Evolutionary conservation across 2,113 vertebrate species (phyloP).

Genomic region (Cyprinus carpio): DNA sequence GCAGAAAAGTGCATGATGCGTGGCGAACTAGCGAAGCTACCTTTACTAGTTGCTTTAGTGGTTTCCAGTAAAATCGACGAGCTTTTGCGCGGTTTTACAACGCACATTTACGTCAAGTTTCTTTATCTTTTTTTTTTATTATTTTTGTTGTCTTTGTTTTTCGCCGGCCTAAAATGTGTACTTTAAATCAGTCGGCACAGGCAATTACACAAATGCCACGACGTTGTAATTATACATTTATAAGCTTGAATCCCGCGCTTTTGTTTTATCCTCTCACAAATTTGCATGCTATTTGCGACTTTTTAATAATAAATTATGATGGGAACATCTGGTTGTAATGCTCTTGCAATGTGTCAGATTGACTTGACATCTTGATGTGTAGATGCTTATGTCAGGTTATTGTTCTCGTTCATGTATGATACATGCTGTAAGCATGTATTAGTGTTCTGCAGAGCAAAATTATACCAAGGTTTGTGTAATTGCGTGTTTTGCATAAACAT

Average conservation of each 20-base stretch:
- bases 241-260: background rate
- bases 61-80: background rate
- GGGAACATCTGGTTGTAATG: conserved; percentile 7
- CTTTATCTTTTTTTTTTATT: background rate
- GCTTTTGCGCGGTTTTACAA: background rate
- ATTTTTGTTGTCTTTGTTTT: background rate
- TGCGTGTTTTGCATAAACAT: background rate
- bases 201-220: background rate
- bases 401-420: background rate
- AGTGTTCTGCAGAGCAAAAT: background rate
- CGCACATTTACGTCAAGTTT: background rate
- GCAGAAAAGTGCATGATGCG: conserved; percentile 56
- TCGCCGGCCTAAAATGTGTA: background rate
- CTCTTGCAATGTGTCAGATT: conserved; percentile 9
- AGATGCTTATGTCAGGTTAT: background rate
- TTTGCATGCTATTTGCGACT: background rate
- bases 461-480: background rate
- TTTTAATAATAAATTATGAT: background rate
- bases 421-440: background rate
- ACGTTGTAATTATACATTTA: background rate
- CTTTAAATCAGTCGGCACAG: background rate
- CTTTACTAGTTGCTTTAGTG: conserved; percentile 30
- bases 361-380: conserved; percentile 1
- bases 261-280: background rate
- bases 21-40: conserved; percentile 56